Evolutionary conservation across 2,797 vertebrate genomes (phyloP), one percentile per base, ranked within the genome.

Genomic region (Clarias laeviceps): DNA sequence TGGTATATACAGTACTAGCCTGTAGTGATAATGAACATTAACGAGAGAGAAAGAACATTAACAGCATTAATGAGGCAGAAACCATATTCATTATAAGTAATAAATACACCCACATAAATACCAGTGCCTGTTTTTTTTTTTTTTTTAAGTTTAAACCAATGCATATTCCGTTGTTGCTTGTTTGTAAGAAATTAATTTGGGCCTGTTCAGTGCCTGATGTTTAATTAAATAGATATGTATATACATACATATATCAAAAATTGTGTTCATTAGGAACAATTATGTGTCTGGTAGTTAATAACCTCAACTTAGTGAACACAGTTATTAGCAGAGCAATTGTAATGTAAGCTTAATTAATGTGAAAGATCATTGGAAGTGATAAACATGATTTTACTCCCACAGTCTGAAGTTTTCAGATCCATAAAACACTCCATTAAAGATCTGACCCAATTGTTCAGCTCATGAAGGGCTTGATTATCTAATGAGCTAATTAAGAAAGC

Each of bases 21-120:
- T 54, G 32, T 76, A 0, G 9, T 50, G 57, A 32, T 18, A 29
- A 27, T 50, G 27, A 56, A 76, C 72, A 54, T 76, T 84, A 65
- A 76, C 54, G 40, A 64, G 5, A 64, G 15, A 1, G 40, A 50
- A 57, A 34, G 17, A 34, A 45, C 14, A 66, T 84, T 32, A 83
- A 77, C 24, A 17, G 20, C 1, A 32, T 84, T 84, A 78, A 84
- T 29, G 11, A 84, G 64, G 64, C 50, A 78, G 74, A 66, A 20
- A 59, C 27, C 20, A 45, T 77, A 8, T 45, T 72, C 34, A 68
- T 40, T 29, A 59, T 77, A 40, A 78, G 14, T 76, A 77, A 27
- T 84, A 84, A 84, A 15, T 20, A 78, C 56, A 61, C 66, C 66
- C 56, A 54, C 34, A 80, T 8, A 20, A 50, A 72, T 11, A 34